These are phyloP conservation scores for Drosophila melanosoma DNA, from an alignment of 2,888 invertebrate genomes.

Conservation along the genomic window DNA sequence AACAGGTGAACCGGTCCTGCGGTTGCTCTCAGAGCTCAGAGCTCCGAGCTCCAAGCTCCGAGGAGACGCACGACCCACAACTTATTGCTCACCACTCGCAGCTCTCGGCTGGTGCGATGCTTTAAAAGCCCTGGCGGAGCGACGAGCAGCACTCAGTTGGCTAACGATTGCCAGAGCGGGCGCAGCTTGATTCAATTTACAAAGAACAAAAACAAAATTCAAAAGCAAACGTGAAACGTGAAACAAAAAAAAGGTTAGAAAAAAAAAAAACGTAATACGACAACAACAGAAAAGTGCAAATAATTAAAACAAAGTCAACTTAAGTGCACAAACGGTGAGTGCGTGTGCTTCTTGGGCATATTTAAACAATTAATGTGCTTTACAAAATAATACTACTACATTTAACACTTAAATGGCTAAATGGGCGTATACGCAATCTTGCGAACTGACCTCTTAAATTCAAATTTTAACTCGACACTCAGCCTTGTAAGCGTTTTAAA, in stretches of 20 bases:
- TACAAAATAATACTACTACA: constrained; percentile 34
- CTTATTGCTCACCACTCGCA: constrained; percentile 7
- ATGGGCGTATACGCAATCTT: constrained; percentile 70
- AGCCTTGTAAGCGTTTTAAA: constrained; percentile 31
- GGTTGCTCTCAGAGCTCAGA: constrained; percentile 14
- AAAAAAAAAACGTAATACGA: constrained; percentile 31
- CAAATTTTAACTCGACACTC: constrained; percentile 4
- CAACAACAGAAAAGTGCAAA: constrained; percentile 66
- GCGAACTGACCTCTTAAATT: constrained; percentile 36
- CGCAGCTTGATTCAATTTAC: constrained; percentile 38
- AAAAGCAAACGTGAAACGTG: constrained; percentile 12
- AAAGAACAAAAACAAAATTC: constrained; percentile 4
- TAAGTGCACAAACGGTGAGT: constrained; percentile 74
- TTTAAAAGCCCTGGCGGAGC: constrained; percentile 64
- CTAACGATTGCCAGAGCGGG: constrained; percentile 55
- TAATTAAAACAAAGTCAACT: constrained; percentile 69
- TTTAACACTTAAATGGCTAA: constrained; percentile 2
- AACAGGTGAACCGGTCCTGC: constrained; percentile 74
- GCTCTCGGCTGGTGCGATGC: constrained; percentile 42
- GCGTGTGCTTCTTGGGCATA: constrained; percentile 47
- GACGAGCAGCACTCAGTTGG: constrained; percentile 72
- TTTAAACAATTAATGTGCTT: constrained; percentile 67
- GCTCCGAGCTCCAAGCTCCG: constrained; percentile 4
- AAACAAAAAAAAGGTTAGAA: constrained; percentile 3
- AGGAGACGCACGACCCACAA: background rate